A percentile compares a stretch with the other conserved stretches of the same genome.
These are phyloP conservation scores for Hyposmocoma kahamanoa DNA, from an alignment of 1,140 invertebrate species.

Conservation along the genomic window DNA sequence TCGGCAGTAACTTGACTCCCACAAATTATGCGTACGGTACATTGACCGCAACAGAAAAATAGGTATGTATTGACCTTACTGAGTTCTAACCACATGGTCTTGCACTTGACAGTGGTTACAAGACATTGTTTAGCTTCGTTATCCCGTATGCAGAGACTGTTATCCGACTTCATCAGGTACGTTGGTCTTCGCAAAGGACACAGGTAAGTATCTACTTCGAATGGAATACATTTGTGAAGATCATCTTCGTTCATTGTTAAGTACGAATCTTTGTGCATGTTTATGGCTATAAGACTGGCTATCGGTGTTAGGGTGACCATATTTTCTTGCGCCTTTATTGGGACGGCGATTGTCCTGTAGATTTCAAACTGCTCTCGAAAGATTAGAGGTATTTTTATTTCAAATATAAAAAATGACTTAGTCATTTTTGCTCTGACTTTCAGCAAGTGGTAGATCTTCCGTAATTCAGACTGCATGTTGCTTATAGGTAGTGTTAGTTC, in stretches of 20 bases:
- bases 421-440: not conserved
- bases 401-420: not conserved
- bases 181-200: too few species aligned
- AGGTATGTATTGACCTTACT: too few species aligned
- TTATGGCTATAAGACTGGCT: not conserved
- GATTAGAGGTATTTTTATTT: conserved; percentile 2
- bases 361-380: not conserved
- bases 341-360: not conserved
- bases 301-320: not conserved
- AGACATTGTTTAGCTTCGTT: too few species aligned
- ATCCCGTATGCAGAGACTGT: too few species aligned
- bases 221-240: not conserved
- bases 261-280: conserved; percentile 1
- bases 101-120: too few species aligned
- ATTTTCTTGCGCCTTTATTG: not conserved
- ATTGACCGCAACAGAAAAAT: too few species aligned
- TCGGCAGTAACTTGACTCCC: too few species aligned
- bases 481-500: conserved; percentile 14
- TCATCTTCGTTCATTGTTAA: not conserved
- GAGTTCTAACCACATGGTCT: too few species aligned
- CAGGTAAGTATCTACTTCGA: too few species aligned
- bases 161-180: too few species aligned
- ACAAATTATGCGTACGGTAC: too few species aligned
- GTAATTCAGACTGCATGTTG: not conserved
- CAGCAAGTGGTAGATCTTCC: not conserved